Evolutionary conservation across 2,888 invertebrate genomes (phyloP).

Genomic region (Harpagoxenus sublaevis): DNA sequence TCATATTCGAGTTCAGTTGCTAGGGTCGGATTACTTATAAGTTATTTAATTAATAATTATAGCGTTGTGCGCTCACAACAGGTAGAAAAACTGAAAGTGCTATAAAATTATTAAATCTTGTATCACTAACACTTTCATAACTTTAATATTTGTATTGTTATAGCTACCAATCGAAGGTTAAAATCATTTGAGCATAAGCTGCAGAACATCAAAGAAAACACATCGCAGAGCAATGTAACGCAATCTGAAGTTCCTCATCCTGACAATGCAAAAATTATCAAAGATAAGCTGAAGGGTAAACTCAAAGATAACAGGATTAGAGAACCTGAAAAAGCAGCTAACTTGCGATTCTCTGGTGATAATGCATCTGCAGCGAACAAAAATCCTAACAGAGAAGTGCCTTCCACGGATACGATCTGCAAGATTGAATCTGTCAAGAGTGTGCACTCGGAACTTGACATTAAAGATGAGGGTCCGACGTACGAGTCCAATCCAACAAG

Average conservation of each 20-base stretch:
- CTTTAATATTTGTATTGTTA: conserved; percentile 42
- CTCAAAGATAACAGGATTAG: conserved; percentile 18
- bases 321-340: not conserved
- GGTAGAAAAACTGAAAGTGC: not conserved
- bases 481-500: conserved; percentile 69
- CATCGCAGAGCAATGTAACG: conserved; percentile 24
- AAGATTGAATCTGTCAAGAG: conserved; percentile 75
- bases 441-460: conserved; percentile 83
- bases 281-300: conserved; percentile 29
- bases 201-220: conserved; percentile 68
- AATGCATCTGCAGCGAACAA: not conserved
- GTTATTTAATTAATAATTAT: too few species aligned
- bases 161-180: conserved; percentile 79
- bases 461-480: conserved; percentile 82
- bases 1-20: too few species aligned
- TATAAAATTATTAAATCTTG: not conserved
- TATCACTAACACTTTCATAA: conserved; percentile 5
- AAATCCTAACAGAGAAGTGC: conserved; percentile 45
- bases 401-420: conserved; percentile 53
- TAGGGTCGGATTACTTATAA: too few species aligned
- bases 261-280: not conserved
- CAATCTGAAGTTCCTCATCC: not conserved
- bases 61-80: too few species aligned
- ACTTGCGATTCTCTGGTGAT: not conserved
- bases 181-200: conserved; percentile 78